Evolutionary conservation across 2,888 invertebrate genomes (phyloP).

Genomic region (Eupithecia tripunctaria): DNA sequence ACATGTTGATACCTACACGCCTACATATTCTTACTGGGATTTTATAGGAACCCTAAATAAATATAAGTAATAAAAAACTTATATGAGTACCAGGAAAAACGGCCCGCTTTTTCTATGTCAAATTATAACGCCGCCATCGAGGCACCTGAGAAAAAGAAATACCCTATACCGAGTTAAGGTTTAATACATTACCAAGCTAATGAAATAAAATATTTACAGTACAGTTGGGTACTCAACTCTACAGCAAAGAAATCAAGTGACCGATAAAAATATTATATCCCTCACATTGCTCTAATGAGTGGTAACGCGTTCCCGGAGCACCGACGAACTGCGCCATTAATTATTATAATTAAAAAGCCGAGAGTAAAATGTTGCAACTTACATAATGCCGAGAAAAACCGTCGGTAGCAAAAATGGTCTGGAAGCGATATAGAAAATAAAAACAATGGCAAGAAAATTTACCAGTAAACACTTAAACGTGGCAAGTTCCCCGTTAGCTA

Average conservation of each 20-base stretch:
- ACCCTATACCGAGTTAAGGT: not conserved
- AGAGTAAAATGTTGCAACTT: conserved; percentile 62
- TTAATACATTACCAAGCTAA: not conserved
- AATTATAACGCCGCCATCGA: not conserved
- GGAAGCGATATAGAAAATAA: conserved; percentile 61
- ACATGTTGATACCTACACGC: not conserved
- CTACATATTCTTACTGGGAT: not conserved
- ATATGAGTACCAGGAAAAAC: not conserved
- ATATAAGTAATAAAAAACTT: not conserved
- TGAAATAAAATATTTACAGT: not conserved
- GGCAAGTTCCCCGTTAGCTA: conserved; percentile 74
- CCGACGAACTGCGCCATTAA: conserved; percentile 63
- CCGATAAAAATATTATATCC: conserved; percentile 42
- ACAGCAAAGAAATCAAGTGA: conserved; percentile 28
- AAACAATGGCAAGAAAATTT: conserved; percentile 70
- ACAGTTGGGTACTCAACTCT: not conserved
- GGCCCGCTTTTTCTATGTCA: not conserved
- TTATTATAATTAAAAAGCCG: conserved; percentile 68
- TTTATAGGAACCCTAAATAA: not conserved
- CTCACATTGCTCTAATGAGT: conserved; percentile 44
- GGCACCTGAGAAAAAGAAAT: not conserved
- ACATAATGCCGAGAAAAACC: conserved; percentile 38
- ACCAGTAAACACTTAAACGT: conserved; percentile 71
- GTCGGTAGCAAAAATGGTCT: conserved; percentile 58
- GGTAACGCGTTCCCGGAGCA: conserved; percentile 43